These are phyloP conservation scores for Sebastes fasciatus DNA, from an alignment of 2,113 vertebrate genomes.

Conservation along the genomic window DNA sequence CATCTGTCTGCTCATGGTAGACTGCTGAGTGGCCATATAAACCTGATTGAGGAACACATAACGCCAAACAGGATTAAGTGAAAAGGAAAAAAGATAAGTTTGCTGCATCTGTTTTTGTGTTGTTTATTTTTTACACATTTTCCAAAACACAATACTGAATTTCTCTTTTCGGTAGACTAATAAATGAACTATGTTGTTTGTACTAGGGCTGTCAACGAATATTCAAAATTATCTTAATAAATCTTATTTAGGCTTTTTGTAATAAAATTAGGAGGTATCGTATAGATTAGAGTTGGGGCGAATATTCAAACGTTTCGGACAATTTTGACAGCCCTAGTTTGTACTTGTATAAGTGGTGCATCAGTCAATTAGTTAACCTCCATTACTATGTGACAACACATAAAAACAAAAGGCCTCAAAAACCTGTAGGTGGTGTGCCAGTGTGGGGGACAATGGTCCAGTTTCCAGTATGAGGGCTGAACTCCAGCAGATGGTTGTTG, in stretches of 20 bases:
- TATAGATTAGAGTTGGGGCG: too few relatives aligned
- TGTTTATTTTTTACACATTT: neutral
- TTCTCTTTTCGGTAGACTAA: neutral
- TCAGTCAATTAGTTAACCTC: neutral
- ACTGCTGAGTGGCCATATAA: slow-evolving; percentile 92
- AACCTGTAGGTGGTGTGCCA: slow-evolving; percentile 92
- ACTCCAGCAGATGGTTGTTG: slow-evolving; percentile 91
- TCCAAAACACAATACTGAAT: neutral
- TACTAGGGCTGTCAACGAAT: too few relatives aligned
- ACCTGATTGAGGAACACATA: slow-evolving; percentile 74
- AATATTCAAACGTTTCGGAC: too few relatives aligned
- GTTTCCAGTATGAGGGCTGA: slow-evolving; percentile 85
- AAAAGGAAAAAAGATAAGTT: too few relatives aligned
- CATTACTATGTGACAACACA: neutral
- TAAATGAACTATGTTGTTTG: neutral
- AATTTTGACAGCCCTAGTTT: neutral
- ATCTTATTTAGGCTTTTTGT: too few relatives aligned
- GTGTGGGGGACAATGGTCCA: slow-evolving; percentile 88
- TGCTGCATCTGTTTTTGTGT: too few relatives aligned
- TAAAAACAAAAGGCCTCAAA: slow-evolving; percentile 7
- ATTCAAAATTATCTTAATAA: too few relatives aligned
- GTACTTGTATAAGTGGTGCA: neutral
- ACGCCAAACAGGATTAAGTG: neutral
- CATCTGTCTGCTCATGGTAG: slow-evolving; percentile 91
- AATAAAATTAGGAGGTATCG: too few relatives aligned